These are phyloP conservation scores for Cotesia vestalis DNA, from an alignment of 1,140 invertebrate genomes.

Conservation along the genomic window DNA sequence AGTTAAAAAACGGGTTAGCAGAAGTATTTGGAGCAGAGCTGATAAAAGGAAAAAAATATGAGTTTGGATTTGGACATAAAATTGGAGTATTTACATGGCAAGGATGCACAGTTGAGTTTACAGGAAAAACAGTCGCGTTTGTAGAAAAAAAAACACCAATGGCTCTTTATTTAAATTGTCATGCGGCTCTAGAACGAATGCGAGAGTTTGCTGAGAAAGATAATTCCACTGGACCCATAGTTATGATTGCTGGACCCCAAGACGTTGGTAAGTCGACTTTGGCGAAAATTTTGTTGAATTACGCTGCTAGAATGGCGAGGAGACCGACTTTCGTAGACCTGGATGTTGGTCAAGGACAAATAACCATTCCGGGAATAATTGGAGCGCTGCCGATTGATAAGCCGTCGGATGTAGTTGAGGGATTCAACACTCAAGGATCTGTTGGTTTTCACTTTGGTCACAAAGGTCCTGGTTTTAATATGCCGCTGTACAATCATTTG, in stretches of 20 bases:
- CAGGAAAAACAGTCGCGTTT: conserved; percentile 91
- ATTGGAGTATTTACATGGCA: conserved; percentile 97
- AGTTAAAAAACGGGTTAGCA: conserved; percentile 87
- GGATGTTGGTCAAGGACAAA: conserved; percentile 94
- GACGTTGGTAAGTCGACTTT: conserved; percentile 98
- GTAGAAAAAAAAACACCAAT: conserved; percentile 96
- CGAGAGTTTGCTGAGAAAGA: conserved; percentile 81
- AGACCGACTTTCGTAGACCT: conserved; percentile 93
- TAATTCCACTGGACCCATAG: conserved; percentile 74
- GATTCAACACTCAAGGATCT: conserved; percentile 90
- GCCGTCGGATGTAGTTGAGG: conserved; percentile 90
- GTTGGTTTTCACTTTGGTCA: conserved; percentile 96
- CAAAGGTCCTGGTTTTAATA: conserved; percentile 79
- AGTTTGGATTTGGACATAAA: conserved; percentile 90
- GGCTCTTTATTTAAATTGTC: conserved; percentile 94
- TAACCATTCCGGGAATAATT: conserved; percentile 92
- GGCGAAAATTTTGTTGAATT: conserved; percentile 90
- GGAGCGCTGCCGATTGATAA: conserved; percentile 90
- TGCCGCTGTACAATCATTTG: conserved; percentile 86
- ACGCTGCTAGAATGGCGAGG: conserved; percentile 86
- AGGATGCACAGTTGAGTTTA: conserved; percentile 86
- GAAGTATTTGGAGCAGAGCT: conserved; percentile 98
- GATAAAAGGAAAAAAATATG: conserved; percentile 91
- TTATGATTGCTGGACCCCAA: conserved; percentile 91
- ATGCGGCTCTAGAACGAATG: conserved; percentile 92